These are phyloP conservation scores for Spilarctia lutea DNA, from an alignment of 2,888 invertebrate species.

Conservation along the genomic window DNA sequence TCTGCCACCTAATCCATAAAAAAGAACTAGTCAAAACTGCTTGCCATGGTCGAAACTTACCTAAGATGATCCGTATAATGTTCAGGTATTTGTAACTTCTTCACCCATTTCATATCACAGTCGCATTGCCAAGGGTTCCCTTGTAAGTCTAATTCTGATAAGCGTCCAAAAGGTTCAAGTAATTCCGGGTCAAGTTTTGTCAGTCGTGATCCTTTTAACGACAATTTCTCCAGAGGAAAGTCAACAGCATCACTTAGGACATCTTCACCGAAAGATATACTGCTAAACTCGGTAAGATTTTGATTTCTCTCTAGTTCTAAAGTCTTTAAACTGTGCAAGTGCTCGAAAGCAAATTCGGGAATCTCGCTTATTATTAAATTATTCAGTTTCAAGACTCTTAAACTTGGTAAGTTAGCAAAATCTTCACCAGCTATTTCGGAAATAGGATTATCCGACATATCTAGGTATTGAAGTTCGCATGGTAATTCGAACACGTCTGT, in stretches of 20 bases:
- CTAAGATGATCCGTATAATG: constrained; percentile 77
- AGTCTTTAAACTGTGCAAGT: constrained; percentile 80
- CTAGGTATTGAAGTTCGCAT: constrained; percentile 85
- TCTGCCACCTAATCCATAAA: too few species aligned
- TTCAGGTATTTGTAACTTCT: constrained; percentile 72
- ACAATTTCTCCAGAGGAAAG: constrained; percentile 77
- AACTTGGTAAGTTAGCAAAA: constrained; percentile 80
- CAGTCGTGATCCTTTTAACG: constrained; percentile 79
- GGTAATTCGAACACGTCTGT: constrained; percentile 85
- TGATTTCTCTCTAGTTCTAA: constrained; percentile 86
- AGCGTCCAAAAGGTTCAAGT: constrained; percentile 77
- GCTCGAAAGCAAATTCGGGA: constrained; percentile 84
- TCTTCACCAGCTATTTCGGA: constrained; percentile 78
- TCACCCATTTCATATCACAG: constrained; percentile 86
- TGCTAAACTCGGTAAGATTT: constrained; percentile 81
- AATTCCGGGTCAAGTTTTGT: constrained; percentile 72
- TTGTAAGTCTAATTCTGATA: constrained; percentile 83
- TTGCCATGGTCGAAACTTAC: constrained; percentile 59
- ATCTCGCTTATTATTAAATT: constrained; percentile 84
- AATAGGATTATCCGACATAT: constrained; percentile 88
- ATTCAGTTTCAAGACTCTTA: constrained; percentile 86
- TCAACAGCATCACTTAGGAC: constrained; percentile 74
- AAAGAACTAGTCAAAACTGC: too few species aligned
- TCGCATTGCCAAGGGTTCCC: constrained; percentile 89
- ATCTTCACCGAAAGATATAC: constrained; percentile 74